Conservation (phyloP, 2,888 invertebrate species). For the Macrosiphum euphorbiae region DNA sequence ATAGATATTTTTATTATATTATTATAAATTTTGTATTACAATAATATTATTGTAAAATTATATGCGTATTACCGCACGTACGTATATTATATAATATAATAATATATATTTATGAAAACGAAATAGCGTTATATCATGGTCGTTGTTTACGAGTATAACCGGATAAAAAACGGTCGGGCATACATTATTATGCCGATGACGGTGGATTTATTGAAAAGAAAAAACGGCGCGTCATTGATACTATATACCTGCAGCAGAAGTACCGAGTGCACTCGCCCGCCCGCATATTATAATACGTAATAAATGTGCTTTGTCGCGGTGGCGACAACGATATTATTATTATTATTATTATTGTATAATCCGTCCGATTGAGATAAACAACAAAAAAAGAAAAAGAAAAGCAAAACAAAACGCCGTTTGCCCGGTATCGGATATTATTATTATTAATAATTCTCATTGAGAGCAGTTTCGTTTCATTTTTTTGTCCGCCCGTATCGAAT, state of each 20-base stretch:
- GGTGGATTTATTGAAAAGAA: neutral
- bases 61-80: too few species aligned
- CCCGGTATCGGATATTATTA: neutral
- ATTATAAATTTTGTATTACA: too few species aligned
- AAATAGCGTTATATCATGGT: neutral
- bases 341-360: neutral
- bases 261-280: neutral
- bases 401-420: neutral
- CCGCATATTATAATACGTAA: constrained; percentile 18
- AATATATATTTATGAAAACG: neutral
- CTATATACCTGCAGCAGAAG: neutral
- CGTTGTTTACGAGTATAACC: neutral
- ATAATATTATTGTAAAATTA: too few species aligned
- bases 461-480: neutral
- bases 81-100: too few species aligned
- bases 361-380: neutral
- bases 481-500: constrained; percentile 12
- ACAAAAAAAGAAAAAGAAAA: neutral
- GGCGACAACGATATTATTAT: neutral
- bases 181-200: neutral
- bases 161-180: neutral
- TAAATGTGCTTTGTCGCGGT: neutral
- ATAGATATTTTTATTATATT: too few species aligned
- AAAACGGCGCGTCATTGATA: neutral
- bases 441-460: neutral